Percentiles rank a stretch among this genome's conserved stretches.
Conservation (phyloP, 1,140 invertebrate genomes). For the Megathymus violae region DNA sequence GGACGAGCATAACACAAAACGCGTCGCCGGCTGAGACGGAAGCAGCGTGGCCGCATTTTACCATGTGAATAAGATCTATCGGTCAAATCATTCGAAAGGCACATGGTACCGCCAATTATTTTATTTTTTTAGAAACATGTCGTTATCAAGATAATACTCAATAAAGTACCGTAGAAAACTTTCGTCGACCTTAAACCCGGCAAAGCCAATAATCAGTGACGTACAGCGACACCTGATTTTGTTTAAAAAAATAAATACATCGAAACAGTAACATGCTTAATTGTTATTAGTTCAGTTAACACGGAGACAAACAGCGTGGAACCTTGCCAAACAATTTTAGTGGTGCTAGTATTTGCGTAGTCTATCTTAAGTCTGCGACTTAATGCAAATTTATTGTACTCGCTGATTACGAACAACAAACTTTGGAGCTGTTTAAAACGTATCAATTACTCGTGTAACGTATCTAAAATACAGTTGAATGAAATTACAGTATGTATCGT, state of each 20-base stretch:
- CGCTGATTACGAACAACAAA: constrained; percentile 3
- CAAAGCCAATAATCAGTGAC: constrained; percentile 1
- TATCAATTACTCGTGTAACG: constrained; percentile 10
- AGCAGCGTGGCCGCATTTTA: too few species aligned
- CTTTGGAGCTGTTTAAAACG: constrained; percentile 1
- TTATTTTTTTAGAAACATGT: neutral
- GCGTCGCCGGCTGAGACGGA: too few species aligned
- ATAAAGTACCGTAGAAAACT: too few species aligned
- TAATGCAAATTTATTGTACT: constrained; percentile 45
- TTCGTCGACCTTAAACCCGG: too few species aligned
- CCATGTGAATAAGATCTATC: too few species aligned
- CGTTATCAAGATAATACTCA: too few species aligned
- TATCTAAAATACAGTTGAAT: neutral
- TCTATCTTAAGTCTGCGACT: constrained; percentile 44
- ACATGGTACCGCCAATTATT: too few species aligned
- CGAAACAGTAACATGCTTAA: constrained; percentile 23
- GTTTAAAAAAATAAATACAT: constrained; percentile 14
- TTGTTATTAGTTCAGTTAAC: constrained; percentile 35
- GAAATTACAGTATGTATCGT: too few species aligned
- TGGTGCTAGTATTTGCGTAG: constrained; percentile 44
- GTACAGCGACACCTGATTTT: constrained; percentile 6
- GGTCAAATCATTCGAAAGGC: too few species aligned
- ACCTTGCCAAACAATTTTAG: constrained; percentile 47
- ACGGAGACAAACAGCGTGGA: constrained; percentile 42
- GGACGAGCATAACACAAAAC: too few species aligned